Conservation (phyloP, 2,888 invertebrate genomes). For the Ephialtes manifestator region DNA sequence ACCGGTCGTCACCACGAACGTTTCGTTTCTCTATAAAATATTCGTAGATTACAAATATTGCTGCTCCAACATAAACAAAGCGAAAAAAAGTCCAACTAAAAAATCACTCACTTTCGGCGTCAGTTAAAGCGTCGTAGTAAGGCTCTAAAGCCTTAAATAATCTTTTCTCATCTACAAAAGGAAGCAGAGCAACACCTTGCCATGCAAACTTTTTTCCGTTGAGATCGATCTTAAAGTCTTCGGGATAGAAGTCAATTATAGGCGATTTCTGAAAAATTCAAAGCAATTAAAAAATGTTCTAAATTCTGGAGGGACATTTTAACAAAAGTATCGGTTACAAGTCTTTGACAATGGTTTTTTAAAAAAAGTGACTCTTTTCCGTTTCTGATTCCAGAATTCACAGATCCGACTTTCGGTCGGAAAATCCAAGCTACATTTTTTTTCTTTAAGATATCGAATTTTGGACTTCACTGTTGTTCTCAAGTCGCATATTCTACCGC, state of each 20-base stretch:
- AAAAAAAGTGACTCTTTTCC: no score
- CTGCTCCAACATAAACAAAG: background rate
- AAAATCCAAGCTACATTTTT: no score
- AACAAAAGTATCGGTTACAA: no score
- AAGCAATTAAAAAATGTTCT: constrained; percentile 7
- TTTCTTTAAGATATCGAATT: no score
- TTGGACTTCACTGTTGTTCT: no score
- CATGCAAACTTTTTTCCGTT: constrained; percentile 99
- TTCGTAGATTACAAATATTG: constrained; percentile 11
- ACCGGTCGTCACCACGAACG: constrained; percentile 94
- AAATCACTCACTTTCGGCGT: constrained; percentile 91
- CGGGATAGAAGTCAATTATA: constrained; percentile 99
- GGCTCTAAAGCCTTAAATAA: constrained; percentile 94
- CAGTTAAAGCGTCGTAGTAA: constrained; percentile 93
- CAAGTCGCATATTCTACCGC: no score
- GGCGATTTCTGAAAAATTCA: constrained; percentile 91
- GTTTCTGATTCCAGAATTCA: no score
- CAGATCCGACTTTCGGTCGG: no score
- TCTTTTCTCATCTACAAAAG: constrained; percentile 98
- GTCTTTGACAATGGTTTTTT: no score
- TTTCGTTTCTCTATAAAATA: constrained; percentile 90
- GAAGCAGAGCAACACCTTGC: constrained; percentile 99
- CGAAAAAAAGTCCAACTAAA: constrained; percentile 1
- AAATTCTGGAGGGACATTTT: background rate
- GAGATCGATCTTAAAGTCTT: constrained; percentile 98